Conservation (phyloP, 2,797 vertebrate genomes). For the Zalophus californianus region DNA sequence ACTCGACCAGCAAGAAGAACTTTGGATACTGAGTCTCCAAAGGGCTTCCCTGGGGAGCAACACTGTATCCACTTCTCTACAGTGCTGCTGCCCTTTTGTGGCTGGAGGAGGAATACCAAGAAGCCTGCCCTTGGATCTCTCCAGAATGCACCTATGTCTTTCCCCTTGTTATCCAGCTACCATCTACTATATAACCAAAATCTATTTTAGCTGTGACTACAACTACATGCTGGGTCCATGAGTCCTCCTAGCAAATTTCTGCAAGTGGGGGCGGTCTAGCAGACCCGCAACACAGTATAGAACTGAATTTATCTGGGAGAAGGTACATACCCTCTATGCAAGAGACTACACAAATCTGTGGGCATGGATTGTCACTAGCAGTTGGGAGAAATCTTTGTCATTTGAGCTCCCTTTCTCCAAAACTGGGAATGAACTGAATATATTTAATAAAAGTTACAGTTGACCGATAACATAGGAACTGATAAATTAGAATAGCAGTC, state of each 20-base stretch:
- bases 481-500: conserved; percentile 50
- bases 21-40: background rate
- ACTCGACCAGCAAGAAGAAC: background rate
- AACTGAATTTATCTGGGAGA: background rate
- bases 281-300: background rate
- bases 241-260: background rate
- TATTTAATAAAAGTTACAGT: conserved; percentile 12
- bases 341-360: background rate
- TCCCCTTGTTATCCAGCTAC: background rate
- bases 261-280: background rate
- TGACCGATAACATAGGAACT: background rate
- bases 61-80: no score
- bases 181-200: no score
- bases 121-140: background rate
- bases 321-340: background rate
- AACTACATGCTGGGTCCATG: background rate
- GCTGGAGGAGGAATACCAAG: background rate
- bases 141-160: background rate
- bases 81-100: background rate
- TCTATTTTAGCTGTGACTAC: background rate
- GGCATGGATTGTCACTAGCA: accelerated
- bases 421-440: background rate
- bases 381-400: background rate
- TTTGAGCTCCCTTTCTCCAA: conserved; percentile 14
- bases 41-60: background rate